Percentiles rank a stretch among this genome's conserved stretches.
phyloP scores from a whole-genome alignment of 2,888 invertebrate genomes.

The Xestia sexstrigata region DNA sequence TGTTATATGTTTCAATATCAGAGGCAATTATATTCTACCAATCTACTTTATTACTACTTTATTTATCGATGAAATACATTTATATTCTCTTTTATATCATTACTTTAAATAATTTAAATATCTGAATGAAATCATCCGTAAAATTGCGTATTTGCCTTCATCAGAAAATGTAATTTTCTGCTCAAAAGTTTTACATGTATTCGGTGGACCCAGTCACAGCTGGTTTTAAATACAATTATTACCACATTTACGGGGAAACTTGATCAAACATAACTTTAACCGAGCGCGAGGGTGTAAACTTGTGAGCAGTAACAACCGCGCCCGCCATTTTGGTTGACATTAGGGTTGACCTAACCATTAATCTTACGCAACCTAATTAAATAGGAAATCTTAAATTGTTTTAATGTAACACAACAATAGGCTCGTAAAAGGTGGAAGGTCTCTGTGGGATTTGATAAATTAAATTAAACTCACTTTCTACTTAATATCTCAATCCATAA shows the following conservation, averaged over 20 bases:
- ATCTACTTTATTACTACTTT: neutral
- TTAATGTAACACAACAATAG: neutral
- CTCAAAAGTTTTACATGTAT: constrained; percentile 28
- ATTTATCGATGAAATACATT: neutral
- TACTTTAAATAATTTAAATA: constrained; percentile 4
- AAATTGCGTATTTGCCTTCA: constrained; percentile 32
- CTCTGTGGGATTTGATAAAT: neutral
- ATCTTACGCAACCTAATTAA: constrained; percentile 52
- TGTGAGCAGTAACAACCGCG: constrained; percentile 31
- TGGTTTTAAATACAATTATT: constrained; percentile 31
- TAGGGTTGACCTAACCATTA: constrained; percentile 37
- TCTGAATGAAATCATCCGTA: constrained; percentile 2
- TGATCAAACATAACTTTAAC: constrained; percentile 51
- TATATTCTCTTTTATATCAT: neutral
- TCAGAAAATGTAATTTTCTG: constrained; percentile 36
- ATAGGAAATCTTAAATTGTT: constrained; percentile 41
- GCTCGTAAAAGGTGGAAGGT: neutral
- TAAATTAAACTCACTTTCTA: neutral
- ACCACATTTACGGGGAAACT: constrained; percentile 37
- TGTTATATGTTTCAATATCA: neutral
- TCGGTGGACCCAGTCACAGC: constrained; percentile 11
- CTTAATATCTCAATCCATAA: neutral
- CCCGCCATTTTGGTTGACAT: constrained; percentile 44
- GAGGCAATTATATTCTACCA: neutral
- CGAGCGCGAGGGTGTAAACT: constrained; percentile 36